Conservation (phyloP, 2,113 vertebrate genomes). For the Scortum barcoo region DNA sequence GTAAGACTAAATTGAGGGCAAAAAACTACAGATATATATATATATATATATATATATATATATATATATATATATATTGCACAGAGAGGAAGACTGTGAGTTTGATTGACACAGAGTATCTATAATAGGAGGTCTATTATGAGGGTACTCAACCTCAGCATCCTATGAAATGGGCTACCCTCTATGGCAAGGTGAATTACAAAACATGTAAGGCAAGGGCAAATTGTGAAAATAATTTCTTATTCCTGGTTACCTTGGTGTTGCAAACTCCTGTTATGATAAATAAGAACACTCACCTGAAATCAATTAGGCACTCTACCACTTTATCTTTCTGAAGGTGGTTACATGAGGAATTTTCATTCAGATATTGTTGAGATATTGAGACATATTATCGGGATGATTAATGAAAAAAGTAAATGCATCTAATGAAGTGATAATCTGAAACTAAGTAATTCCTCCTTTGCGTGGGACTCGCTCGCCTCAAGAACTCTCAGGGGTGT, state of each 20-base stretch:
- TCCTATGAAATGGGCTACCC: background rate
- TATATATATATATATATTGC: too few species aligned
- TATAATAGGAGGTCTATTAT: background rate
- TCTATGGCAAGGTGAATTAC: too few species aligned
- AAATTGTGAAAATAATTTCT: background rate
- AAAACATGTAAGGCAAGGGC: too few species aligned
- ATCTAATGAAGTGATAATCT: constrained; percentile 30
- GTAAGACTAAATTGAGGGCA: background rate
- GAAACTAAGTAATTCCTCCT: constrained; percentile 4
- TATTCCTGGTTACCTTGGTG: background rate
- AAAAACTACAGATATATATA: accelerated
- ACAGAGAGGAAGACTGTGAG: background rate
- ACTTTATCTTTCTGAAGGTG: background rate
- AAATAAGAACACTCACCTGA: background rate
- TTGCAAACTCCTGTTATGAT: background rate
- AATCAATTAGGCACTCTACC: background rate
- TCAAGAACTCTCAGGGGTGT: constrained; percentile 27
- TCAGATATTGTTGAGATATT: constrained; percentile 9
- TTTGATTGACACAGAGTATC: background rate
- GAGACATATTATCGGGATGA: constrained; percentile 2
- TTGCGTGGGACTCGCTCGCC: constrained; percentile 8
- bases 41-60: too few species aligned
- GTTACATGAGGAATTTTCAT: constrained; percentile 4
- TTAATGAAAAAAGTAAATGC: constrained; percentile 7
- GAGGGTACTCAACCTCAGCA: background rate